Conservation (phyloP, 2,888 invertebrate genomes). For the Drosophila mayaguana region DNA sequence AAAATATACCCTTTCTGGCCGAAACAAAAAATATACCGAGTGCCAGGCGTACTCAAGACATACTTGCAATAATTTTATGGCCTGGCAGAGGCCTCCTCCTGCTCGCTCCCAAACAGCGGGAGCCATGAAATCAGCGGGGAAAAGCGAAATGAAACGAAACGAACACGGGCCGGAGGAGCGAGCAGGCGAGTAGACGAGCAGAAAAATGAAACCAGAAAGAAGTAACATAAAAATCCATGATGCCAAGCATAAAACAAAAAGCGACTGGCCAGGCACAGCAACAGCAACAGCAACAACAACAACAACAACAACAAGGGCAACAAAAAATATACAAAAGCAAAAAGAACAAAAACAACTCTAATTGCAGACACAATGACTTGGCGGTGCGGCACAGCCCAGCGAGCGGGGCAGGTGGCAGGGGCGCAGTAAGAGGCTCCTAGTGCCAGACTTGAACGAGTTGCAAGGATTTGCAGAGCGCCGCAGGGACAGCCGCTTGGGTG, state of each 20-base stretch:
- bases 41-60: constrained; percentile 77
- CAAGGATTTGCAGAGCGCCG: constrained; percentile 76
- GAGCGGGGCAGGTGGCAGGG: constrained; percentile 14
- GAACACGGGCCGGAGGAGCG: constrained; percentile 36
- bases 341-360: constrained; percentile 78
- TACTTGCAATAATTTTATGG: constrained; percentile 79
- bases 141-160: constrained; percentile 57
- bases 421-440: constrained; percentile 43
- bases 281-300: constrained; percentile 50
- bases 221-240: constrained; percentile 78
- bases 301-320: constrained; percentile 53
- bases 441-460: constrained; percentile 70
- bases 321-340: constrained; percentile 53
- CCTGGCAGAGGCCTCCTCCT: constrained; percentile 63
- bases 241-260: constrained; percentile 77
- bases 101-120: constrained; percentile 34
- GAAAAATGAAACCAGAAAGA: constrained; percentile 71
- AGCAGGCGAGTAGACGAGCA: constrained; percentile 30
- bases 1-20: constrained; percentile 71
- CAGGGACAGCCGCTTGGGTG: constrained; percentile 66
- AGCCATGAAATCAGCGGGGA: constrained; percentile 73
- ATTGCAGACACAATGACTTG: constrained; percentile 78
- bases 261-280: constrained; percentile 70
- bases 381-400: constrained; percentile 34
- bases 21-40: constrained; percentile 64